Conservation (phyloP, 2,888 invertebrate species). For the Pseudococcus longispinus region DNA sequence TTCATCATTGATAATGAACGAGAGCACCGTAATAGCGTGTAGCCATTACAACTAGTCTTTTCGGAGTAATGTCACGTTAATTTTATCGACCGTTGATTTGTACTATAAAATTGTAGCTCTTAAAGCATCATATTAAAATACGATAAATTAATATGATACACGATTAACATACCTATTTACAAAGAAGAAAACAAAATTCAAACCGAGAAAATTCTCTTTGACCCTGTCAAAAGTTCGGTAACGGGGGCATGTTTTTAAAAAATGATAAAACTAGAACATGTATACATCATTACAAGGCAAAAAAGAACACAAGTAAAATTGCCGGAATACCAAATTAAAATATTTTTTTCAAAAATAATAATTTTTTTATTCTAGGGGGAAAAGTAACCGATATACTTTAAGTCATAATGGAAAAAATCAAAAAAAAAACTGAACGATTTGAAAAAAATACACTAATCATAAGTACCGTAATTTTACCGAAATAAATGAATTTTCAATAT, state of each 20-base stretch:
- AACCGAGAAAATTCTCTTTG: background rate
- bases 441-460: background rate
- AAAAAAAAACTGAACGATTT: background rate
- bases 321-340: background rate
- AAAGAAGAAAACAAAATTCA: background rate
- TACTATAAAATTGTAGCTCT: background rate
- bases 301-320: background rate
- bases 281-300: background rate
- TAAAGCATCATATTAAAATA: background rate
- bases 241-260: background rate
- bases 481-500: background rate
- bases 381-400: background rate
- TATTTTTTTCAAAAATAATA: background rate
- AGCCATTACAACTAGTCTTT: background rate
- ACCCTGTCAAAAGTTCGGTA: background rate
- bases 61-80: background rate
- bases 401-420: background rate
- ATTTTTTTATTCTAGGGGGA: background rate
- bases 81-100: background rate
- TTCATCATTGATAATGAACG: background rate
- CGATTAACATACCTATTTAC: background rate
- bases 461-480: background rate
- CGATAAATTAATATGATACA: background rate
- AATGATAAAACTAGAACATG: background rate
- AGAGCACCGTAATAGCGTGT: background rate